Conservation (phyloP, 1,140 invertebrate genomes). For the Leucophenga varia region DNA sequence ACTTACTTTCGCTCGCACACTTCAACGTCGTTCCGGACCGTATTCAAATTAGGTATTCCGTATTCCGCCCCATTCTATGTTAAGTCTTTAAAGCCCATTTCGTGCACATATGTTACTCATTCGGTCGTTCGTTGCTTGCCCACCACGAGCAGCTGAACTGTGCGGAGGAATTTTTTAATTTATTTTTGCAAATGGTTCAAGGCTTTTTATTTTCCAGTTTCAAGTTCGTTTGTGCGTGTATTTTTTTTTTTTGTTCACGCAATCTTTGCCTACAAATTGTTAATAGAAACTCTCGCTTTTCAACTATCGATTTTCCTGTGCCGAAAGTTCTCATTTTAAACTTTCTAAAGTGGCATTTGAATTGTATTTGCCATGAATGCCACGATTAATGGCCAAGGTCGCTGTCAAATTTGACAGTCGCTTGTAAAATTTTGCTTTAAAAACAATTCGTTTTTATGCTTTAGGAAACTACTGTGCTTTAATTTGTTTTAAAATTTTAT, state of each 20-base stretch:
- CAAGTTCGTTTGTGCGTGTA: slow-evolving; percentile 35
- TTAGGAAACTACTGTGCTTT: no score
- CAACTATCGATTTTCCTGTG: slow-evolving; percentile 42
- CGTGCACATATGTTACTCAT: slow-evolving; percentile 45
- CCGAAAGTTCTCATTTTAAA: slow-evolving; percentile 25
- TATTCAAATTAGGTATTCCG: slow-evolving; percentile 48
- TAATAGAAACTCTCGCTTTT: slow-evolving; percentile 45
- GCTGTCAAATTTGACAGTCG: slow-evolving; percentile 36
- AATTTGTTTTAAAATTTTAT: no score
- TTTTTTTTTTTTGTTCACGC: no score
- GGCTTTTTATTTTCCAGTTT: slow-evolving; percentile 34
- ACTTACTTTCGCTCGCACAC: slow-evolving; percentile 8
- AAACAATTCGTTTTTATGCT: no score
- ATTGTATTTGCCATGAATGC: slow-evolving; percentile 42
- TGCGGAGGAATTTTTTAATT: slow-evolving; percentile 53
- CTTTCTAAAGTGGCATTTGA: slow-evolving; percentile 45
- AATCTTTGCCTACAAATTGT: slow-evolving; percentile 41
- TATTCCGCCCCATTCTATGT: no score
- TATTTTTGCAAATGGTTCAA: slow-evolving; percentile 52
- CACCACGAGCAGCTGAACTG: slow-evolving; percentile 1
- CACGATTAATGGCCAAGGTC: slow-evolving; percentile 53
- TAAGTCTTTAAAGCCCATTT: no score
- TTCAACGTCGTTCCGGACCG: slow-evolving; percentile 19
- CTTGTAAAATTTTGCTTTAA: slow-evolving; percentile 6
- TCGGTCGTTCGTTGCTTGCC: no score